Evolutionary conservation across 2,797 vertebrate species (phyloP).

Genomic region (Fundulus diaphanus): DNA sequence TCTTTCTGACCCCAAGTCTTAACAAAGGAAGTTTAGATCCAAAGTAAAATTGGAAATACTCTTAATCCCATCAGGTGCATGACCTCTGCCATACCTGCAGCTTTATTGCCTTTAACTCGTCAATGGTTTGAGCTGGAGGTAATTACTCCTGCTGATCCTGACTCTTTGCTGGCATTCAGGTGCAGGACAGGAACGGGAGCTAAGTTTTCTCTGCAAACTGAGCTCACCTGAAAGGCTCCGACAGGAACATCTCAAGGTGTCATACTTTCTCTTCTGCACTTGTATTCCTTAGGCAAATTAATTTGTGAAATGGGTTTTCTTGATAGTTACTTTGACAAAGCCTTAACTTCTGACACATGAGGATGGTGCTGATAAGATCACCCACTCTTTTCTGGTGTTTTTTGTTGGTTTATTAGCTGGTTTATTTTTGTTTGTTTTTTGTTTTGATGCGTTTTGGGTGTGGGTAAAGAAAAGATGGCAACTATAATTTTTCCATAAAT

Average conservation of each 20-base stretch:
- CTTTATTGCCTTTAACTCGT: slow-evolving; percentile 57
- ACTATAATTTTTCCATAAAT: slow-evolving; percentile 11
- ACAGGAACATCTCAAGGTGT: slow-evolving; percentile 22
- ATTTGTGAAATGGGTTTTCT: not conserved
- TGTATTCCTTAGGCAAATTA: not conserved
- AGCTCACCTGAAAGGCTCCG: slow-evolving; percentile 18
- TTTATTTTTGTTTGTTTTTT: no score
- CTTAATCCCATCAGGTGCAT: slow-evolving; percentile 50
- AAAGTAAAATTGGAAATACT: slow-evolving; percentile 66
- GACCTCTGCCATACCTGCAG: slow-evolving; percentile 46
- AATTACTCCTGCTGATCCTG: slow-evolving; percentile 46
- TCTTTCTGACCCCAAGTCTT: slow-evolving; percentile 44
- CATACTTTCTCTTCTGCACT: slow-evolving; percentile 2
- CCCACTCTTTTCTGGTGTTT: not conserved
- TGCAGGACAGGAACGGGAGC: slow-evolving; percentile 1
- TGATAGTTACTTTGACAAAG: not conserved
- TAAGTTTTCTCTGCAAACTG: slow-evolving; percentile 30
- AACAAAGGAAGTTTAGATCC: slow-evolving; percentile 37
- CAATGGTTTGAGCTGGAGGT: slow-evolving; percentile 39
- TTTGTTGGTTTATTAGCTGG: no score
- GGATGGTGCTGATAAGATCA: not conserved
- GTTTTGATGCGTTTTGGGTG: no score
- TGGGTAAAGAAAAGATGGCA: not conserved
- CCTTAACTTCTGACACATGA: not conserved
- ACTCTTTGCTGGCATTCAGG: not conserved